Conservation (phyloP, 1,140 invertebrate species). For the Trichonephila clavata region DNA sequence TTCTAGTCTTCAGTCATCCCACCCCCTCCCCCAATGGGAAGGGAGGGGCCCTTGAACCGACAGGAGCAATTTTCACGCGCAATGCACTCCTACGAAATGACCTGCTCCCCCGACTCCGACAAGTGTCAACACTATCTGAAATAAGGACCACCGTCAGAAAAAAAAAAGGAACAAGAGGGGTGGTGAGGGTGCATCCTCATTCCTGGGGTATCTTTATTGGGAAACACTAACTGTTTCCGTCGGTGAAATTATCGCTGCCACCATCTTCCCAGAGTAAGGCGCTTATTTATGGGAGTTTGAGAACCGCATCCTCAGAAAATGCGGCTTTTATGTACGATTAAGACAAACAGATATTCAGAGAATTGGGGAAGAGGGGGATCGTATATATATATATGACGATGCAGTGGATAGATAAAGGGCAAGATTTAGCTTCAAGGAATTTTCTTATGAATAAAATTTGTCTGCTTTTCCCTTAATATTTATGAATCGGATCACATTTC, state of each 20-base stretch:
- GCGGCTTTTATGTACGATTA: conserved; percentile 22
- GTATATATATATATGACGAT: background rate
- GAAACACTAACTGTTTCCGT: background rate
- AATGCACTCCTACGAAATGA: background rate
- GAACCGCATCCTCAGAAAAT: background rate
- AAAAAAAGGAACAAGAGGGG: background rate
- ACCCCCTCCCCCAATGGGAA: background rate
- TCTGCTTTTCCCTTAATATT: too few relatives aligned
- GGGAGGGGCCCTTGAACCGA: background rate
- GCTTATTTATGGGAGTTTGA: conserved; percentile 32
- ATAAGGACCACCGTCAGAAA: conserved; percentile 40
- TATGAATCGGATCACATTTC: too few relatives aligned
- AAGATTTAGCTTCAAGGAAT: background rate
- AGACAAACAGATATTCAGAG: conserved; percentile 36
- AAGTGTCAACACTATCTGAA: conserved; percentile 70
- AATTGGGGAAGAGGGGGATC: background rate
- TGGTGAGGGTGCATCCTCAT: background rate
- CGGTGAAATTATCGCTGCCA: conserved; percentile 1
- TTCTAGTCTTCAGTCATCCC: too few relatives aligned
- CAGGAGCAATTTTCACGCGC: conserved; percentile 10
- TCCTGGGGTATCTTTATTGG: conserved; percentile 28
- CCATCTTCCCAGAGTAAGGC: background rate
- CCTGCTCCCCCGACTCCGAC: background rate
- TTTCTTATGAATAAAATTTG: too few relatives aligned
- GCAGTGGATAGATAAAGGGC: background rate